Evolutionary conservation across 1,140 invertebrate species (phyloP), one percentile per base, ranked within the genome.

Genomic region (Yoshiicerus persimilis): DNA sequence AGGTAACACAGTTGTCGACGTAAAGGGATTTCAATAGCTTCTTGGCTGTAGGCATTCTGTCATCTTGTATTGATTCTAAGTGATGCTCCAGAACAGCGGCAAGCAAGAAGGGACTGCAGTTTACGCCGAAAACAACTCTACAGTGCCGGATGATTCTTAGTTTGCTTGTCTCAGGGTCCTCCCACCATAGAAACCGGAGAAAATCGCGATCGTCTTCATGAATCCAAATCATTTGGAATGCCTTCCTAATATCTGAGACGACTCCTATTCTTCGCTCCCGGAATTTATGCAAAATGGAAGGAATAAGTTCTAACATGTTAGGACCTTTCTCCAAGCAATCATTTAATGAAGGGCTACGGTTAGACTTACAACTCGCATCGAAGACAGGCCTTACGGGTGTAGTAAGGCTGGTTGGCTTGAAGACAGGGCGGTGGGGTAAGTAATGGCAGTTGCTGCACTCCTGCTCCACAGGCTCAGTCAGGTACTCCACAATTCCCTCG

Each of bases 291-390:
- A 93, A 70, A 41, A 93, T 87, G 4, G 90, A 41, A 9, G 92
- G 91, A 20, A 93, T 92, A 0, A 90, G 30, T 86, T 93, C 92
- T 10, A 93, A 90, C 1, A 93, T 87, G 90, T 93, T 93, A 8
- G 89, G 88, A 27, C 92, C 92, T 32, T 91, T 92, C 39, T 92
- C 91, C 9, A 92, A 84, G 87, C 91, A 93, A n/a, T 92, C 87
- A 89, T 93, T 93, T 10, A 92, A 89, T 0, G 92, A 92, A 10
- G 91, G 90, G 20, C 32, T 41, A 16, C 88, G 64, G 86, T 91
- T 86, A 91, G 83, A 0, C 91, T 89, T 90, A n/a, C 85, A 62
- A 8, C 89, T 91, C 38, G 87, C 91, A 84, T 91, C 91, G 66
- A 91, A 91, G 11, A 91, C 91, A 11, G 89, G 90, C 9, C 91